Base-by-base conservation (phyloP, 2,888 invertebrate species). In the Carcina quercana region DNA sequence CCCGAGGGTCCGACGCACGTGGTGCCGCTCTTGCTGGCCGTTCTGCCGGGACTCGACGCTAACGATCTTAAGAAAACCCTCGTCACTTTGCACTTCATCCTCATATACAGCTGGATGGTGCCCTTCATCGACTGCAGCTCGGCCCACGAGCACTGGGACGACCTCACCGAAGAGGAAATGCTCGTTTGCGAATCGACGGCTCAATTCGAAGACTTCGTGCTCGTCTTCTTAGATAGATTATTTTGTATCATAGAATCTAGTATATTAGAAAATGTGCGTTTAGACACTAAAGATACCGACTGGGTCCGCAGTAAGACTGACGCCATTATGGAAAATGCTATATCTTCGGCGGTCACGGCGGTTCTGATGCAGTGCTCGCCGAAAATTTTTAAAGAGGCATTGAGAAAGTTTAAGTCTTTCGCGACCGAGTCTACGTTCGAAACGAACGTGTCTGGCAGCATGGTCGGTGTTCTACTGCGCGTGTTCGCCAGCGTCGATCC, bases 31-130 rank as follows among this genome's bases (percentile, higher is more conserved):
- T 79, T 97, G 8, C 87, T 92, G 60, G 89, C 91, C 0, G 86
- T 93, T 0, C 73, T 97, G 11, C 96, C 97, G 0, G 96, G 95
- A 8, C 91, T 97, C 25, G 97, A 97, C 66, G 91, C 94, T 0
- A 97, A 97, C 58, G 96, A 97, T 66, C 86, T 91, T 24, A 87
- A 88, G 43, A 93, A 93, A 66, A 90, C 90, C 13, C 76, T 91
- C 30, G 86, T 91, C 13, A 91, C 94, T 0, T 87, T 95, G 37
- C 92, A 93, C 52, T 90, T 95, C 53, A 89, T 96, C 32, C 86
- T 91, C 3, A 88, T 91, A 26, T 89, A 93, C 56, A 87, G 89
- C 8, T 90, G 90, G 43, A 86, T 95, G 80, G 88, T 96, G 14
- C 94, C 96, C 0, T 73, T 95, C 13, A 89, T 94, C 4, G 95